Conservation (phyloP, 2,797 vertebrate species). For the Pipistrellus nathusii region DNA sequence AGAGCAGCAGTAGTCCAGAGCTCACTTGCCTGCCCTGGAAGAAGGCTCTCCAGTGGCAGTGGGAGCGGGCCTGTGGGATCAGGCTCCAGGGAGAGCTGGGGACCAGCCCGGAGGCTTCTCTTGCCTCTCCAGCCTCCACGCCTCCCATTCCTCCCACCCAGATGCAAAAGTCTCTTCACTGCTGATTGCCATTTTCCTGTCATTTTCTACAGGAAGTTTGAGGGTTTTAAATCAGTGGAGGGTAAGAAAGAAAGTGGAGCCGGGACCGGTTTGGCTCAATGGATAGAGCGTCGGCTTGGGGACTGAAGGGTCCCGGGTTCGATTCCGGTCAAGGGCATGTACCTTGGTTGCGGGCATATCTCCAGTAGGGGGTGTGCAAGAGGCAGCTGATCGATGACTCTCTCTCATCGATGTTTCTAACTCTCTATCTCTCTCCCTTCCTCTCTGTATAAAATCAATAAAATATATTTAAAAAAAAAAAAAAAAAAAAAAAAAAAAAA, state of each 20-base stretch:
- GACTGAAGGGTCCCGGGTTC: no score
- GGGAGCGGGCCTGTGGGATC: neutral
- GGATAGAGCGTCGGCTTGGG: no score
- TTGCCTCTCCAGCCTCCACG: neutral
- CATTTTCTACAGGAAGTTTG: neutral
- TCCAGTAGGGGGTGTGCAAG: no score
- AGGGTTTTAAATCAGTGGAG: neutral
- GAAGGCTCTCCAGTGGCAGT: neutral
- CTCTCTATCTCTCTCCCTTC: no score
- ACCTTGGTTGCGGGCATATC: no score
- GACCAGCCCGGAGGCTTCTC: neutral
- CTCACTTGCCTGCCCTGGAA: neutral
- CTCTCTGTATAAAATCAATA: no score
- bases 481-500: no score
- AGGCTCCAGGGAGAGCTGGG: neutral
- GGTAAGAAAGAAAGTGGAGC: neutral
- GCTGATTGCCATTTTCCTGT: accelerated
- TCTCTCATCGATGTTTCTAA: no score
- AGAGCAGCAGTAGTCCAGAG: neutral
- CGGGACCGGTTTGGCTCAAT: no score
- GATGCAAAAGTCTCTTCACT: neutral
- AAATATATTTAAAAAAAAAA: no score
- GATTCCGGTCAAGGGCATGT: no score
- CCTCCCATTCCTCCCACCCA: neutral
- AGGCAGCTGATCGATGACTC: no score